Percentiles rank a stretch among this genome's conserved stretches.
Conservation (phyloP, 2,113 vertebrate genomes). For the Athene noctua region DNA sequence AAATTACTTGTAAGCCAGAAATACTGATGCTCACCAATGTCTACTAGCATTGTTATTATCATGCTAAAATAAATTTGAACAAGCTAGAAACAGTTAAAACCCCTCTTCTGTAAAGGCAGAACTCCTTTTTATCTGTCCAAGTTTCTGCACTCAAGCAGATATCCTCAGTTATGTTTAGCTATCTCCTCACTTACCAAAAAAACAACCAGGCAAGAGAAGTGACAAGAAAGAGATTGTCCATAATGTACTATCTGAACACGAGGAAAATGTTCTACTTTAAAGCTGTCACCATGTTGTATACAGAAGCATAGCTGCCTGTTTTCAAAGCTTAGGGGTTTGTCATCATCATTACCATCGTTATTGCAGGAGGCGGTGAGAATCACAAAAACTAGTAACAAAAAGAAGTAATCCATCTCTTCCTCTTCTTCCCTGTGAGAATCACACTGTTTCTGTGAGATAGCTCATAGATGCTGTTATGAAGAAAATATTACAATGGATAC, state of each 20-base stretch:
- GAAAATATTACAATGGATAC: neutral
- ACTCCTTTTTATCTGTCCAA: neutral
- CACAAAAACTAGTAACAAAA: neutral
- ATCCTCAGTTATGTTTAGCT: neutral
- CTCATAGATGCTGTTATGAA: neutral
- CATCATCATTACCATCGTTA: neutral
- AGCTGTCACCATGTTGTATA: neutral
- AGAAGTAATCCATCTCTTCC: neutral
- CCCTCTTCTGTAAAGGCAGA: neutral
- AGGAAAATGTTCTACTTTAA: neutral
- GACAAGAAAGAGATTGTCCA: neutral
- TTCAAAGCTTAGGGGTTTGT: constrained; percentile 7
- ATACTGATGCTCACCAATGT: neutral
- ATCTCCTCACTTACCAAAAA: neutral
- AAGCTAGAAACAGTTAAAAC: neutral
- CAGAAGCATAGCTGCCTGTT: neutral
- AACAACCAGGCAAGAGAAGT: neutral
- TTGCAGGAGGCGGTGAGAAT: neutral
- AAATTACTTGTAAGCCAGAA: neutral
- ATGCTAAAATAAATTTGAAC: neutral
- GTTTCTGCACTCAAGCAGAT: neutral
- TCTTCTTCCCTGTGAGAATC: neutral
- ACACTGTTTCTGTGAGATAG: neutral
- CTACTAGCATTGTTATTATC: neutral
- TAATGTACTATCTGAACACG: neutral